Percentiles rank a stretch among this genome's conserved stretches.
phyloP scores from a whole-genome alignment of 92 coral and sea anemone genomes.

The Phenganax marumi region DNA sequence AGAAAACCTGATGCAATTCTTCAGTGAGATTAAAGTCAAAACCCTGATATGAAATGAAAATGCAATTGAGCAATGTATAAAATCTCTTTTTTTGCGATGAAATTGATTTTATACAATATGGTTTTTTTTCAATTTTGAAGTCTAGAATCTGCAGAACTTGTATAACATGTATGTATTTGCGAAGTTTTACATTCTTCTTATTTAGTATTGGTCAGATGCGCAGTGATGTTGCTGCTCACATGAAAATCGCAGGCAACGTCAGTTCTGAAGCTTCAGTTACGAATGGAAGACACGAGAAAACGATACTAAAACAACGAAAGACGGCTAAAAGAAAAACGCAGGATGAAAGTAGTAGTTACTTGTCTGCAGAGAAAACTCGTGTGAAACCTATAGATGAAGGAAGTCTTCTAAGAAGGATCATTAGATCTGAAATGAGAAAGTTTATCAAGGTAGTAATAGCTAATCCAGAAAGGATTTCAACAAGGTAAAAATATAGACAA shows the following conservation, averaged over 20 bases:
- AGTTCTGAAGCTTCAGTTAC: constrained; percentile 7
- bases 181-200: background rate
- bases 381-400: constrained; percentile 23
- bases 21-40: no score
- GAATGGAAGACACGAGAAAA: background rate
- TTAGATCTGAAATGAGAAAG: constrained; percentile 46
- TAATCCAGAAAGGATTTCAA: no score
- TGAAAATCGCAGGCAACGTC: background rate
- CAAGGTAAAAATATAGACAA: no score
- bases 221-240: background rate
- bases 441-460: constrained; percentile 25
- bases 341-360: constrained; percentile 36
- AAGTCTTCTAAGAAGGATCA: constrained; percentile 19
- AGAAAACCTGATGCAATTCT: no score
- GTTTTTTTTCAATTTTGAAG: background rate
- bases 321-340: constrained; percentile 10
- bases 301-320: background rate
- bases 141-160: background rate
- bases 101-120: background rate
- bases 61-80: no score
- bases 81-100: no score
- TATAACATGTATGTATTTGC: background rate
- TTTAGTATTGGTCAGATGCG: constrained; percentile 39
- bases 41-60: no score
- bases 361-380: background rate